Conservation (phyloP, 2,888 invertebrate species). For the Philaethria dido region DNA sequence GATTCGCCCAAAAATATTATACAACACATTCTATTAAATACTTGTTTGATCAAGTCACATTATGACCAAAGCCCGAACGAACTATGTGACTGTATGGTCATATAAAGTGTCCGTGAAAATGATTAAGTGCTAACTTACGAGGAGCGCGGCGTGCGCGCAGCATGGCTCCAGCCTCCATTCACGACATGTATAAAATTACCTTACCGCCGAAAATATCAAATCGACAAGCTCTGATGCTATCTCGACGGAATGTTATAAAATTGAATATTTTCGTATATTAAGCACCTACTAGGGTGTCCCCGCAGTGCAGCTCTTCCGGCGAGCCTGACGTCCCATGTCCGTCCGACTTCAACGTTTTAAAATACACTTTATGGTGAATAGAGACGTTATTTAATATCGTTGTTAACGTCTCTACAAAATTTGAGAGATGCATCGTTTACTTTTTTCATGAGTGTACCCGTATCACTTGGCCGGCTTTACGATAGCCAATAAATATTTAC, state of each 20-base stretch:
- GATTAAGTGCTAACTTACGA: conserved; percentile 83
- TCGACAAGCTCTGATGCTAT: conserved; percentile 81
- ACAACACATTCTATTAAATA: conserved; percentile 48
- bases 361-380: conserved; percentile 75
- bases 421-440: conserved; percentile 59
- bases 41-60: conserved; percentile 45
- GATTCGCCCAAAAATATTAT: not conserved
- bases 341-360: conserved; percentile 59
- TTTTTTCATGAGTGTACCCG: conserved; percentile 53
- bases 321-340: conserved; percentile 52
- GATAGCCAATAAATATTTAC: conserved; percentile 64
- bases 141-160: conserved; percentile 72
- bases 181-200: conserved; percentile 75
- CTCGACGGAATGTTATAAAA: conserved; percentile 79
- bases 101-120: conserved; percentile 78
- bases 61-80: conserved; percentile 40
- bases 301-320: conserved; percentile 69
- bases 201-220: conserved; percentile 82
- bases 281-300: conserved; percentile 61
- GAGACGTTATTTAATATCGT: conserved; percentile 81
- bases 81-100: conserved; percentile 55
- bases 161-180: conserved; percentile 74
- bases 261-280: conserved; percentile 81
- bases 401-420: conserved; percentile 76
- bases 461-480: conserved; percentile 63